phyloP scores from a whole-genome alignment of 2,113 vertebrate species.

The Caracal caracal region DNA sequence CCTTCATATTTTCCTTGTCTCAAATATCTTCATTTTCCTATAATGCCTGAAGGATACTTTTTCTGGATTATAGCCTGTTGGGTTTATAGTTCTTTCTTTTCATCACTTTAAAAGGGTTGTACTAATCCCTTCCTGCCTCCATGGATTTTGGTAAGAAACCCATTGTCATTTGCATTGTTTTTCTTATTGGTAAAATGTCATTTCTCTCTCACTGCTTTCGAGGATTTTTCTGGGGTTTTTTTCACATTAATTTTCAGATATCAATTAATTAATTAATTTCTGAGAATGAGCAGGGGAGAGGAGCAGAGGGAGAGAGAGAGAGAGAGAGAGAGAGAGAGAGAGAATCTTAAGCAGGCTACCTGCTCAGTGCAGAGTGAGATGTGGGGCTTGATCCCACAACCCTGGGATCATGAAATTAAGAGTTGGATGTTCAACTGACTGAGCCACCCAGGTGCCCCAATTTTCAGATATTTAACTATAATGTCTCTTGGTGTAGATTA shows the following conservation, averaged over 20 bases:
- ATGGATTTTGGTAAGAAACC: background rate
- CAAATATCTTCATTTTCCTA: background rate
- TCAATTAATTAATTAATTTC: too few species aligned
- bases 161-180: background rate
- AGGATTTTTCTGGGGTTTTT: background rate
- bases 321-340: too few species aligned
- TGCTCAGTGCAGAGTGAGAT: too few species aligned
- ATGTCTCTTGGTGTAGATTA: background rate
- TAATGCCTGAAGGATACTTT: background rate
- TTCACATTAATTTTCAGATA: background rate
- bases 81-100: background rate
- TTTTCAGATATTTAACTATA: background rate
- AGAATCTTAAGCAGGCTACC: too few species aligned
- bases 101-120: background rate
- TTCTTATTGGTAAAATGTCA: background rate
- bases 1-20: background rate
- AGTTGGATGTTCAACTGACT: too few species aligned
- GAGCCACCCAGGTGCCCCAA: too few species aligned
- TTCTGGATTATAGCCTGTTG: background rate
- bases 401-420: too few species aligned
- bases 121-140: background rate
- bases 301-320: too few species aligned
- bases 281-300: too few species aligned
- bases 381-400: too few species aligned
- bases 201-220: background rate